Conservation (phyloP, 2,113 vertebrate species). For the Coracopsis vasa region DNA sequence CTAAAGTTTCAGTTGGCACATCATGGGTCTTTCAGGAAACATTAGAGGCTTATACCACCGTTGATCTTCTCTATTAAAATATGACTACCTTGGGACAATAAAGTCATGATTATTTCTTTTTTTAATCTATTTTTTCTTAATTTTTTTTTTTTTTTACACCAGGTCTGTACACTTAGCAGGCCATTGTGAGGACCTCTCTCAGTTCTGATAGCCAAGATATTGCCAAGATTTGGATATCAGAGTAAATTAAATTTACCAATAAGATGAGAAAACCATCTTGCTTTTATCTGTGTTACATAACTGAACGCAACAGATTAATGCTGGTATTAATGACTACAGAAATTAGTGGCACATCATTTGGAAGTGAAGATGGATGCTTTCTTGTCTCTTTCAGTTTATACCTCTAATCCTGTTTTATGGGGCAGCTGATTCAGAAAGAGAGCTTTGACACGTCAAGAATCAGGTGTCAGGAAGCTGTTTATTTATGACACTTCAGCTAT, state of each 20-base stretch:
- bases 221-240: background rate
- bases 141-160: background rate
- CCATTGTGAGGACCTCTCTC: background rate
- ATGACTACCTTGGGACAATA: background rate
- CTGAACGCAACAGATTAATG: background rate
- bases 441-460: background rate
- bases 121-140: background rate
- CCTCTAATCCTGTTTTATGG: background rate
- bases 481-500: background rate
- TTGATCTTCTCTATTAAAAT: background rate
- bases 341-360: rapidly evolving
- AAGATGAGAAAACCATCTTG: background rate
- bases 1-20: background rate
- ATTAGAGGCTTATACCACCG: background rate
- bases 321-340: background rate
- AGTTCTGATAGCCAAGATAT: background rate
- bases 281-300: background rate
- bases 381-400: background rate
- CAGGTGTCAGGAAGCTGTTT: background rate
- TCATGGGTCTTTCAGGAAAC: background rate
- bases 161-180: rapidly evolving
- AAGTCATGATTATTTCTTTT: background rate
- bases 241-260: background rate
- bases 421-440: background rate
- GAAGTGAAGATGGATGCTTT: background rate